Percentiles rank a stretch among this genome's conserved stretches.
phyloP scores from a whole-genome alignment of 2,888 invertebrate genomes.

The Meganola albula region DNA sequence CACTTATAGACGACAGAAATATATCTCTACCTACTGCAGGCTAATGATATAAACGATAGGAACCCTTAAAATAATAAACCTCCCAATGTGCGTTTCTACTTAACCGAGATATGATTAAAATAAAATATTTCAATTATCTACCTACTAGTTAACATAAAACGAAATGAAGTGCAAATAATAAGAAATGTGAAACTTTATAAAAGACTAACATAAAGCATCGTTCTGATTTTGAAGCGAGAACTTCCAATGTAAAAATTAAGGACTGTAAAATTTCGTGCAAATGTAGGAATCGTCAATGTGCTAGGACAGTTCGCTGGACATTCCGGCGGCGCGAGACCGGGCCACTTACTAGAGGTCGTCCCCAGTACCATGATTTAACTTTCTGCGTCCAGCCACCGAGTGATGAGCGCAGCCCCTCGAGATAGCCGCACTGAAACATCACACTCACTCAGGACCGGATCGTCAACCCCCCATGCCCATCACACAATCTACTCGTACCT shows the following conservation, averaged over 20 bases:
- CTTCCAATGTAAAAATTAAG: conserved; percentile 51
- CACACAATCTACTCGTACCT: conserved; percentile 19
- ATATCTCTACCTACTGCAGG: conserved; percentile 65
- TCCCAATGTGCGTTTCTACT: conserved; percentile 52
- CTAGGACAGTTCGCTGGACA: conserved; percentile 68
- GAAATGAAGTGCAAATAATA: conserved; percentile 70
- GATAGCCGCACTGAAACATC: conserved; percentile 91
- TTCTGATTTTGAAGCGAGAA: conserved; percentile 64
- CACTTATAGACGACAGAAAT: conserved; percentile 51
- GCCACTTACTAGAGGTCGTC: conserved; percentile 96
- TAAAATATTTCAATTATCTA: conserved; percentile 40
- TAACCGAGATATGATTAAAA: conserved; percentile 42
- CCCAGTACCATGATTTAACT: conserved; percentile 98
- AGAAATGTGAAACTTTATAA: conserved; percentile 58
- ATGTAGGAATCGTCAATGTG: conserved; percentile 71
- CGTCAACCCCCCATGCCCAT: conserved; percentile 30
- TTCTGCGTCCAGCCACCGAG: conserved; percentile 97
- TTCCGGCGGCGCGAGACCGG: conserved; percentile 63
- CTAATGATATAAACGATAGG: conserved; percentile 55
- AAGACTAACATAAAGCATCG: conserved; percentile 69
- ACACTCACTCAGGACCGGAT: conserved; percentile 72
- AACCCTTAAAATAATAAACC: conserved; percentile 40
- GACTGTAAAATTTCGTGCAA: conserved; percentile 62
- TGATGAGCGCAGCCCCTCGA: conserved; percentile 95
- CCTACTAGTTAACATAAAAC: too few species aligned